A percentile compares a stretch with the other conserved stretches of the same genome.
Conservation (phyloP, 30 jellyfish, hydroid and myxozoan genomes). For the Hydra vulgaris region DNA sequence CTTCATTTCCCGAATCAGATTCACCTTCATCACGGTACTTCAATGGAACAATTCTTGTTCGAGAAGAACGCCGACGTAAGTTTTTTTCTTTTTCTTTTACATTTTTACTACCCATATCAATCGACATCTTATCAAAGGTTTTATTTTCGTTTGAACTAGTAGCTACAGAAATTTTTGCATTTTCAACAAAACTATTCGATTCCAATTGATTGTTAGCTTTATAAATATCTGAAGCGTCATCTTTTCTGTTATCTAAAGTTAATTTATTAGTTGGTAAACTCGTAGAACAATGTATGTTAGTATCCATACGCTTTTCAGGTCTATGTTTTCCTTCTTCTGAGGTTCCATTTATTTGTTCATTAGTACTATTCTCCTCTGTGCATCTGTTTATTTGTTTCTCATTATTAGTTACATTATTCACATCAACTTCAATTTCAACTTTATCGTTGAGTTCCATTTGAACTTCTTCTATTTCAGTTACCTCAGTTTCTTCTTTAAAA, state of each 20-base stretch:
- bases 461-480: conserved; percentile 28
- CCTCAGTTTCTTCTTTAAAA: not conserved
- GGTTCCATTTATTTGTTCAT: too few species aligned
- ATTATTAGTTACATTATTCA: not conserved
- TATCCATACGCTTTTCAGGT: too few species aligned
- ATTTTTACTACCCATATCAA: not conserved
- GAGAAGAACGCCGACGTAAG: conserved; percentile 11
- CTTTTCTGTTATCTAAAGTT: not conserved
- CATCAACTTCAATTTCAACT: not conserved
- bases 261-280: not conserved
- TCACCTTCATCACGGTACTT: conserved; percentile 20
- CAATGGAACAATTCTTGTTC: conserved; percentile 11
- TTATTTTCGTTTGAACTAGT: not conserved
- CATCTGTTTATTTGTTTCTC: not conserved
- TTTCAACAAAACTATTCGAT: too few species aligned
- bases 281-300: too few species aligned
- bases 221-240: not conserved
- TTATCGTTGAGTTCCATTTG: conserved; percentile 21
- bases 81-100: not conserved
- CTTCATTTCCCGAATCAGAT: not conserved
- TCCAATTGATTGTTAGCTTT: too few species aligned
- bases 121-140: not conserved
- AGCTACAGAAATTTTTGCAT: too few species aligned
- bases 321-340: too few species aligned
- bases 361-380: too few species aligned